Conservation (phyloP, 2,888 invertebrate species). For the Protula sp. region DNA sequence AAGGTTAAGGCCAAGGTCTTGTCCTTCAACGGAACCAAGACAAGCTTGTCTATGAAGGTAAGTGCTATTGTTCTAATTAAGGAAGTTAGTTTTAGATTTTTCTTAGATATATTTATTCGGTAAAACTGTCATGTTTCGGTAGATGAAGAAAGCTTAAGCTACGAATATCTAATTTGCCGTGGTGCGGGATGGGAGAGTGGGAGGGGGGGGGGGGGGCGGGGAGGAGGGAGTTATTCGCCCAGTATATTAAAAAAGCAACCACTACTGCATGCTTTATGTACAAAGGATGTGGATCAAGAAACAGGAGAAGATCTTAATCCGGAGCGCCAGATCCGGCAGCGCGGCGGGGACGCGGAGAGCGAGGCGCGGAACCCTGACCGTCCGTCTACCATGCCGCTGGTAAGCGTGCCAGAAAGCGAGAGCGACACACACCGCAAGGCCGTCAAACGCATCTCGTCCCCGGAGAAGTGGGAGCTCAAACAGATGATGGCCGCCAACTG, state of each 20-base stretch:
- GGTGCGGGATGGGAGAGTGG: too few relatives aligned
- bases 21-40: slow-evolving; percentile 80
- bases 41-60: slow-evolving; percentile 86
- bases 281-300: slow-evolving; percentile 91
- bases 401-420: slow-evolving; percentile 25
- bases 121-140: neutral
- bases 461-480: slow-evolving; percentile 93
- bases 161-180: too few relatives aligned
- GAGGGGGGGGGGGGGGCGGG: too few relatives aligned
- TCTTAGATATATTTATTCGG: neutral
- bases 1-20: slow-evolving; percentile 76
- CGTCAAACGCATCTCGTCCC: slow-evolving; percentile 80
- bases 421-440: slow-evolving; percentile 57
- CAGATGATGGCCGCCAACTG: slow-evolving; percentile 93
- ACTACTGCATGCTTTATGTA: too few relatives aligned
- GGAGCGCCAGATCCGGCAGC: slow-evolving; percentile 30
- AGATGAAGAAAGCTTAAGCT: too few relatives aligned
- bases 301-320: slow-evolving; percentile 94
- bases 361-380: slow-evolving; percentile 80
- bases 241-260: too few relatives aligned
- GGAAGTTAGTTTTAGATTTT: neutral
- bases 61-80: slow-evolving; percentile 1
- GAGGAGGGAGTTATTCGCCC: too few relatives aligned
- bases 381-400: slow-evolving; percentile 62
- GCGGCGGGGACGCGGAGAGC: slow-evolving; percentile 20